phyloP scores from a whole-genome alignment of 2,888 invertebrate species.

The Mesopsocus fuscifrons region DNA sequence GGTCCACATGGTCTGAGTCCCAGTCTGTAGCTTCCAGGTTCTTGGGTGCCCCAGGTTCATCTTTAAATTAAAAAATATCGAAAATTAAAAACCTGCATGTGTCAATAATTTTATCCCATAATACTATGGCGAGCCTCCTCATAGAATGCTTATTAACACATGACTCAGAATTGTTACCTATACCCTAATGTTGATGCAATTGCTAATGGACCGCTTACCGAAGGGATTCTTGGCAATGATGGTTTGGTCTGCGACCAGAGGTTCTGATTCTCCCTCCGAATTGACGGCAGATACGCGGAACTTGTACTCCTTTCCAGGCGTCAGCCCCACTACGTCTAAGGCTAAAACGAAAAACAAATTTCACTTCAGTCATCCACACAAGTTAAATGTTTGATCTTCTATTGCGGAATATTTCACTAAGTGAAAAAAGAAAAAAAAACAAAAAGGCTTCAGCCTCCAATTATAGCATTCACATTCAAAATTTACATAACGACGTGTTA shows the following conservation, averaged over 20 bases:
- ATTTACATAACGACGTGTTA: too few relatives aligned
- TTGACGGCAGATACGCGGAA: conserved; percentile 94
- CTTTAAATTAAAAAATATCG: conserved; percentile 21
- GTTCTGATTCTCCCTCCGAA: conserved; percentile 87
- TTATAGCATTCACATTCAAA: conserved; percentile 4
- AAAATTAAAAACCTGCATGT: neutral
- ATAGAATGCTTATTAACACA: too few relatives aligned
- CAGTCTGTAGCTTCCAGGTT: conserved; percentile 80
- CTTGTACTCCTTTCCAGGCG: conserved; percentile 81
- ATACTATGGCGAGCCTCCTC: too few relatives aligned
- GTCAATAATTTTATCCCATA: neutral
- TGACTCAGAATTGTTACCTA: too few relatives aligned
- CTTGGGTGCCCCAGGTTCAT: conserved; percentile 75
- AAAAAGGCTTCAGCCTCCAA: conserved; percentile 1
- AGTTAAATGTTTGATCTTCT: too few relatives aligned
- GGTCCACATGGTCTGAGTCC: conserved; percentile 87
- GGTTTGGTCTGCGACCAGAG: conserved; percentile 66
- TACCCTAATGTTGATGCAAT: too few relatives aligned
- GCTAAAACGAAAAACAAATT: too few relatives aligned
- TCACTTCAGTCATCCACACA: too few relatives aligned
- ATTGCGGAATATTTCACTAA: too few relatives aligned
- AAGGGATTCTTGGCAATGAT: conserved; percentile 95
- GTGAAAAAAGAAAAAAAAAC: too few relatives aligned
- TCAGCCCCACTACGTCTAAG: conserved; percentile 65
- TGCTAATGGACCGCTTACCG: conserved; percentile 40